A percentile compares a stretch with the other conserved stretches of the same genome.
phyloP scores from a whole-genome alignment of 2,113 vertebrate species.

The Lepus timidus region DNA sequence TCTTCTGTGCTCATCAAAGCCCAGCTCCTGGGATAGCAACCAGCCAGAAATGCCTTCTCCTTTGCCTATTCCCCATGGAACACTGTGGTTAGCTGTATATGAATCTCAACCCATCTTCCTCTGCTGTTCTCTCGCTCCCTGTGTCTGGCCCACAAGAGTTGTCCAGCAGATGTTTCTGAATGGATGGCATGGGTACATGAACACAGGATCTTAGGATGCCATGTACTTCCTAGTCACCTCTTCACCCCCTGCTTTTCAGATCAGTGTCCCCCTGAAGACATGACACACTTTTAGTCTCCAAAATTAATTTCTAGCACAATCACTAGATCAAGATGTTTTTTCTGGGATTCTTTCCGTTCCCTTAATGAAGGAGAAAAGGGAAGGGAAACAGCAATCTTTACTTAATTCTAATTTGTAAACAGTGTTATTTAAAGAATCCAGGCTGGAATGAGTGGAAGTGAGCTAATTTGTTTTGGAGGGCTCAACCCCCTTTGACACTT shows the following conservation, averaged over 20 bases:
- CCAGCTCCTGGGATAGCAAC: background rate
- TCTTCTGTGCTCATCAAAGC: background rate
- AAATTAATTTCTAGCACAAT: background rate
- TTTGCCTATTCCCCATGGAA: no score
- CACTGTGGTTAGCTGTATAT: background rate
- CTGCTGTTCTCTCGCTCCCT: no score
- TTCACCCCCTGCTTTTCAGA: background rate
- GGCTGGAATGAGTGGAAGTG: conserved; percentile 26
- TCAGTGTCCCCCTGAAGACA: background rate
- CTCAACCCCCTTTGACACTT: background rate
- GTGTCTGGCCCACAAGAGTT: background rate
- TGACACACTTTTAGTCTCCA: background rate
- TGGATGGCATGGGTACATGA: no score
- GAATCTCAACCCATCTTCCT: background rate
- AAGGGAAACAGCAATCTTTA: background rate
- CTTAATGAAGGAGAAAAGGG: background rate
- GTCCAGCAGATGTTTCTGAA: background rate
- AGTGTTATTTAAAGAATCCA: background rate
- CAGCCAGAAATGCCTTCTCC: background rate
- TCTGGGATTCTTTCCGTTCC: background rate
- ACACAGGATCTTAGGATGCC: background rate
- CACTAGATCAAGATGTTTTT: background rate
- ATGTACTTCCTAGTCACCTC: background rate
- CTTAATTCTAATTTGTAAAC: background rate
- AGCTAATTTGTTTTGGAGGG: background rate